Conservation (phyloP, 2,888 invertebrate species). For the Callimorpha dominula region DNA sequence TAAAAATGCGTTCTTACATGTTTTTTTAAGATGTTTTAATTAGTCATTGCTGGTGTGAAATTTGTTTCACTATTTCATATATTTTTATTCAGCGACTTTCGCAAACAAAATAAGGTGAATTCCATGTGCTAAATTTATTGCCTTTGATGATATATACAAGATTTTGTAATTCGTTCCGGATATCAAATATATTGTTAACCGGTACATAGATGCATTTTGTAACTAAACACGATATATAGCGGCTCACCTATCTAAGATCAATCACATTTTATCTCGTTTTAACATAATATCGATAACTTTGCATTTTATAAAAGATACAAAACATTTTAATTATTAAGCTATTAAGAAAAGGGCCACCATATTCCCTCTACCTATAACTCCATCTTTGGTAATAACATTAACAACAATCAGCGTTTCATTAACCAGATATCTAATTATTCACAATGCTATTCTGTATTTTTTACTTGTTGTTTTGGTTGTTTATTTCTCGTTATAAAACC, state of each 20-base stretch:
- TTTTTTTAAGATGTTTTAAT: slow-evolving; percentile 32
- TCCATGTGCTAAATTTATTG: slow-evolving; percentile 38
- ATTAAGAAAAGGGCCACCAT: slow-evolving; percentile 74
- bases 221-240: slow-evolving; percentile 49
- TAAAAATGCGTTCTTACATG: slow-evolving; percentile 38
- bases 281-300: slow-evolving; percentile 78
- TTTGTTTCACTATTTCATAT: slow-evolving; percentile 11
- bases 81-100: slow-evolving; percentile 32
- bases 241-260: slow-evolving; percentile 70
- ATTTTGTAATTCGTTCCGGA: slow-evolving; percentile 31
- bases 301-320: slow-evolving; percentile 84
- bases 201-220: slow-evolving; percentile 38
- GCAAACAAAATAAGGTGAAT: slow-evolving; percentile 41
- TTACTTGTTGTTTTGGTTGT: slow-evolving; percentile 50
- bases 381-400: slow-evolving; percentile 85
- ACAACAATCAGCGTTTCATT: slow-evolving; percentile 76
- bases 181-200: slow-evolving; percentile 40
- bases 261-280: slow-evolving; percentile 79
- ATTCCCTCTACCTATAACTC: slow-evolving; percentile 72
- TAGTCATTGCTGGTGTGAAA: slow-evolving; percentile 17
- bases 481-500: slow-evolving; percentile 44
- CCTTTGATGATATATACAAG: slow-evolving; percentile 52
- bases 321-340: slow-evolving; percentile 81
- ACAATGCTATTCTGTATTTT: slow-evolving; percentile 63
- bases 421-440: slow-evolving; percentile 68